These are phyloP conservation scores for Amphipyra tragopoginis DNA, from an alignment of 2,888 invertebrate genomes.

Conservation along the genomic window DNA sequence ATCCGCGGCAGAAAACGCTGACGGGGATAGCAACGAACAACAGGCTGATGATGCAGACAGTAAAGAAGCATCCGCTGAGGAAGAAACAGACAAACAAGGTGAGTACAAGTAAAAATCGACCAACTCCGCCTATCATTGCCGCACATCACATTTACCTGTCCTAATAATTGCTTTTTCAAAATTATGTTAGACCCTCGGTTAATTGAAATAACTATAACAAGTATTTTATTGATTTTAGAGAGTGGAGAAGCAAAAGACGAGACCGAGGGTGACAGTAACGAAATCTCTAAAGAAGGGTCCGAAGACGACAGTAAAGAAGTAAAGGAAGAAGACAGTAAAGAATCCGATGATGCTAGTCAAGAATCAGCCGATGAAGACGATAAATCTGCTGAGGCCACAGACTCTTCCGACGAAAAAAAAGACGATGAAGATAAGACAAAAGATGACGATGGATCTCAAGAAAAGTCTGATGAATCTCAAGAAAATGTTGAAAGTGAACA, in stretches of 20 bases:
- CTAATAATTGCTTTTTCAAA: too few relatives aligned
- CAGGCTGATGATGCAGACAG: slow-evolving; percentile 68
- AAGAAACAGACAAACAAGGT: slow-evolving; percentile 84
- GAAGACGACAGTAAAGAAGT: slow-evolving; percentile 66
- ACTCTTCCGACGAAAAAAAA: slow-evolving; percentile 64
- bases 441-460: slow-evolving; percentile 84
- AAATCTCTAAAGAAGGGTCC: slow-evolving; percentile 65
- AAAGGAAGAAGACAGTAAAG: slow-evolving; percentile 65
- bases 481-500: slow-evolving; percentile 59
- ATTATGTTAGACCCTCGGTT: background rate
- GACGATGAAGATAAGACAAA: slow-evolving; percentile 66
- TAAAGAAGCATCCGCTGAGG: slow-evolving; percentile 85
- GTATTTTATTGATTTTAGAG: slow-evolving; percentile 67
- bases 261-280: slow-evolving; percentile 67
- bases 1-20: slow-evolving; percentile 65
- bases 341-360: slow-evolving; percentile 70
- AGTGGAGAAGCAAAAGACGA: slow-evolving; percentile 76
- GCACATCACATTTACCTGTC: too few relatives aligned
- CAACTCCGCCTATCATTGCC: too few relatives aligned
- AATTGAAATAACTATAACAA: background rate
- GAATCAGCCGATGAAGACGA: slow-evolving; percentile 67
- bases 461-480: slow-evolving; percentile 75
- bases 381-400: slow-evolving; percentile 69
- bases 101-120: slow-evolving; percentile 17
- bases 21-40: slow-evolving; percentile 77